Evolutionary conservation across 2,888 invertebrate species (phyloP), one percentile per base, ranked within the genome.

Genomic region (Lochmaea capreae): DNA sequence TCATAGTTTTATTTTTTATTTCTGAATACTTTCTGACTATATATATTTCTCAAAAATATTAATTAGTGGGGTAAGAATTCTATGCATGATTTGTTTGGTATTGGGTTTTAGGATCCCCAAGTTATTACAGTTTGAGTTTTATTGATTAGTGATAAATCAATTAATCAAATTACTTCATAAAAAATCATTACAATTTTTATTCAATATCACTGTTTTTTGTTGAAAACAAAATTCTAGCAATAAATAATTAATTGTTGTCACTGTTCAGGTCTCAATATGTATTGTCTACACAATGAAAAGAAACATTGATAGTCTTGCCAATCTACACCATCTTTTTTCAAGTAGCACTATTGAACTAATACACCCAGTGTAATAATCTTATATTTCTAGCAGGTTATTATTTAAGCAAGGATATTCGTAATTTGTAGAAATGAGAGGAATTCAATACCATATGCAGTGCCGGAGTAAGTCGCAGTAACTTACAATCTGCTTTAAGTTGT

Each of bases 391-490:
- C 43, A 62, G 69, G 69, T 63, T 69, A 52, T 63, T 63, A 52
- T 63, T 63, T 18, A 69, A 69, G 54, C 62, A 69, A 69, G 69
- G 69, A 68, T 68, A 68, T 61, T 61, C n/a, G 59, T 62, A 43
- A 49, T 68, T 66, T 66, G 49, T 52, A 33, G 33, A 22, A 59
- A 59, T 69, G 62, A 49, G 62, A 58, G 26, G 59, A 59, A 59
- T 59, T 59, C 59, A 59, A 26, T 33, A 33, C n/a, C 59, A 33
- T 33, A 33, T 59, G 33, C 59, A 59, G 59, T 59, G n/a, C 59
- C 14, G 59, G 59, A 59, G 14, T 33, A 12, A 59, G 26, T 2
- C 10, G 5, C n/a, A 10, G 54, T 54, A 54, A 16, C n/a, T 10
- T 10, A 18, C 16, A 16, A 54, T 18, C 16, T 18, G 18, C 9